phyloP scores from a whole-genome alignment of 2,888 invertebrate genomes.

The Gnatocerus cornutus region DNA sequence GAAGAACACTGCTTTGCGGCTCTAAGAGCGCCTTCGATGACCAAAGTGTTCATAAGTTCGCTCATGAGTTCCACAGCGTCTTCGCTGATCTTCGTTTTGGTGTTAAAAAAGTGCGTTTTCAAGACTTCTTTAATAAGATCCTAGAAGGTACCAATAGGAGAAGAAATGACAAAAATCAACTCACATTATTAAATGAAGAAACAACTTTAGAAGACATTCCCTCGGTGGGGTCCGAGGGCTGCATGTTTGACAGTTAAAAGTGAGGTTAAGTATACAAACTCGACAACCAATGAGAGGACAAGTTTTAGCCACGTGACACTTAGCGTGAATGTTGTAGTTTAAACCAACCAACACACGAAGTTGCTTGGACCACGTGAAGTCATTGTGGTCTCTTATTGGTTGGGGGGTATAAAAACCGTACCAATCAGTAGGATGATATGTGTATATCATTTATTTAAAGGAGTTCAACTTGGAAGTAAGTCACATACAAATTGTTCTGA shows the following conservation, averaged over 20 bases:
- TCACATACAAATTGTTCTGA: slow-evolving; percentile 56
- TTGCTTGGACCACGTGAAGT: too few species aligned
- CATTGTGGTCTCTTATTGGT: too few species aligned
- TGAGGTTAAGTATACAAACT: neutral
- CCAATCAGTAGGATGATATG: slow-evolving; percentile 52
- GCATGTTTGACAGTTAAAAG: neutral
- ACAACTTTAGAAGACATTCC: too few species aligned
- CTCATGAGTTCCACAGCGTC: slow-evolving; percentile 73
- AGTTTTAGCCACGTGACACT: neutral
- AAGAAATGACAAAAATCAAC: too few species aligned
- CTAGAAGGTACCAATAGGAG: slow-evolving; percentile 67
- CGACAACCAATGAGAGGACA: neutral
- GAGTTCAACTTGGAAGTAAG: slow-evolving; percentile 53
- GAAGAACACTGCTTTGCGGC: slow-evolving; percentile 73
- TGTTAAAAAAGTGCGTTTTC: slow-evolving; percentile 73
- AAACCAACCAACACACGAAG: slow-evolving; percentile 1
- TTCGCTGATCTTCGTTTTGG: slow-evolving; percentile 74
- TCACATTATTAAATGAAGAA: slow-evolving; percentile 44
- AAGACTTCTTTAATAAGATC: slow-evolving; percentile 74
- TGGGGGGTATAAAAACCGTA: neutral
- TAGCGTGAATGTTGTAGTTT: neutral
- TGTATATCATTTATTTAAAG: slow-evolving; percentile 57
- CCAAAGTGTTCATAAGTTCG: slow-evolving; percentile 74
- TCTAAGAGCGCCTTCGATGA: slow-evolving; percentile 74
- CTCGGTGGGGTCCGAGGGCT: too few species aligned